These are phyloP conservation scores for human DNA, from an alignment of 2,113 vertebrate genomes.

Conservation along the genomic window GRCh38 chr18:69835501-69836000, in stretches of 20 bases:
- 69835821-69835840: background rate
- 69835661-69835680: accelerated
- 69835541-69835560: background rate
- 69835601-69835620: background rate
- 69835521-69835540: background rate
- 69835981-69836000: background rate
- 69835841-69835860: background rate
- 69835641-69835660: background rate
- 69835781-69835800: background rate
- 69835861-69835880: background rate
- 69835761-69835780: background rate
- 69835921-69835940: background rate
- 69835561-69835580: accelerated
- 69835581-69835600: accelerated
- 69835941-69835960: background rate
- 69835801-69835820: background rate
- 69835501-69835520: too few species aligned
- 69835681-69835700: accelerated
- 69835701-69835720: background rate
- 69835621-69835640: accelerated
- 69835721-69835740: background rate
- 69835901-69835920: background rate
- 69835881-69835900: background rate
- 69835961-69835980: background rate
- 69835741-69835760: background rate